These are phyloP conservation scores for Pteronotus mesoamericanus DNA, from an alignment of 2,797 vertebrate genomes.

Conservation along the genomic window DNA sequence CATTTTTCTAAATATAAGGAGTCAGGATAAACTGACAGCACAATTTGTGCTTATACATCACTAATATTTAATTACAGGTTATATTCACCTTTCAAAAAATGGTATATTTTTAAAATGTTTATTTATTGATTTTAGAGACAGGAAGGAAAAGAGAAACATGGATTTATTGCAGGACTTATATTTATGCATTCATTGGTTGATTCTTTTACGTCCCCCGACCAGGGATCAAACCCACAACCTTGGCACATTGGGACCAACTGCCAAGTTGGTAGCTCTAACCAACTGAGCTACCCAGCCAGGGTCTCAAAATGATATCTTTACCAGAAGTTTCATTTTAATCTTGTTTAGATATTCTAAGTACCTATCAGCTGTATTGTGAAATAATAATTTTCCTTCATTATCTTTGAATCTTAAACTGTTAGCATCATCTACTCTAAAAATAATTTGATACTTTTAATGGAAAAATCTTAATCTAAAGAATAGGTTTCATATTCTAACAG, in stretches of 20 bases:
- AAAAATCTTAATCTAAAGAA: not conserved
- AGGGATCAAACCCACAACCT: not conserved
- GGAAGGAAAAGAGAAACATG: not conserved
- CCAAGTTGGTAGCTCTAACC: too few relatives aligned
- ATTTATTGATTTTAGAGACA: not conserved
- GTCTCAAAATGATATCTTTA: not conserved
- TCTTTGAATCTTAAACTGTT: not conserved
- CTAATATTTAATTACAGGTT: not conserved
- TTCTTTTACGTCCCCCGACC: not conserved
- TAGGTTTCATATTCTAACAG: constrained; percentile 9
- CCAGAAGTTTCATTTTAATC: not conserved
- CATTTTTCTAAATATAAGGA: not conserved
- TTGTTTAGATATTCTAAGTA: not conserved
- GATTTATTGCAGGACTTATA: not conserved
- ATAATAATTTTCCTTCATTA: not conserved
- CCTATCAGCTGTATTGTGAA: not conserved
- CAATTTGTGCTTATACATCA: not conserved
- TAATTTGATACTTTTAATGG: not conserved
- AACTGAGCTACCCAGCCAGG: not conserved
- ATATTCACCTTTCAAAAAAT: not conserved
- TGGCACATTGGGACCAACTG: too few relatives aligned
- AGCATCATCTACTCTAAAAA: not conserved
- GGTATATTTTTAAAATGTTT: not conserved
- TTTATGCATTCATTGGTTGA: not conserved
- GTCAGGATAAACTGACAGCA: not conserved